Evolutionary conservation across 2,113 vertebrate species (phyloP), one percentile per base, ranked within the genome.

Genomic region (Nematolebias whitei): DNA sequence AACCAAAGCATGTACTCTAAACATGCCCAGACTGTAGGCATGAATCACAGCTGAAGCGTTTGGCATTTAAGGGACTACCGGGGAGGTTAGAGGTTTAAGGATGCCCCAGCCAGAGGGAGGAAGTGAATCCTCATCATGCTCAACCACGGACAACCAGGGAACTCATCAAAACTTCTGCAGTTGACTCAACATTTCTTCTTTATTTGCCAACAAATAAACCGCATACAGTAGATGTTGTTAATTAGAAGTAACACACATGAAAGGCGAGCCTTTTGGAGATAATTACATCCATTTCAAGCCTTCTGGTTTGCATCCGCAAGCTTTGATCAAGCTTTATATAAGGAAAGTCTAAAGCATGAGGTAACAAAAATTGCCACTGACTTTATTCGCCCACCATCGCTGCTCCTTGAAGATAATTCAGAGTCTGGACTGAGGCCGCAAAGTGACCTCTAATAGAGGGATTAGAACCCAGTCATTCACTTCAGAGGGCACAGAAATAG

Each of bases 371-470:
- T 23, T 43, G 60, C 16, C 38, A 40, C 51, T 59, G 35, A 71
- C 74, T 82, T 85, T 65, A 84, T 78, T 66, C 26, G 16, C 45
- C 73, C 50, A 43, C 35, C 3, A 47, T 58, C 49, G 74, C 20
- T 40, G 74, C 22, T 68, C 50, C 65, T 81, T 61, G 32, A 62
- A 82, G 76, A 74, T 78, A 59, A 65, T 74, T 53, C 57, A 38
- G 38, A 72, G 66, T 61, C 83, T 72, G 63, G 81, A 55, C 51
- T 70, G 16, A 65, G 61, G 45, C 68, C 3, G 9, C 64, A 78
- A 84, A 84, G 76, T 71, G 88, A 85, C 84, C 73, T 64, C 71
- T 79, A 89, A 85, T 81, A 76, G 72, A 76, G 12, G 70, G 76
- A 89, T 89, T 76, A 85, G 56, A 52, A 55, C 26, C 11, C 61